Conservation (phyloP, 2,888 invertebrate genomes). For the Orthosia incerta region DNA sequence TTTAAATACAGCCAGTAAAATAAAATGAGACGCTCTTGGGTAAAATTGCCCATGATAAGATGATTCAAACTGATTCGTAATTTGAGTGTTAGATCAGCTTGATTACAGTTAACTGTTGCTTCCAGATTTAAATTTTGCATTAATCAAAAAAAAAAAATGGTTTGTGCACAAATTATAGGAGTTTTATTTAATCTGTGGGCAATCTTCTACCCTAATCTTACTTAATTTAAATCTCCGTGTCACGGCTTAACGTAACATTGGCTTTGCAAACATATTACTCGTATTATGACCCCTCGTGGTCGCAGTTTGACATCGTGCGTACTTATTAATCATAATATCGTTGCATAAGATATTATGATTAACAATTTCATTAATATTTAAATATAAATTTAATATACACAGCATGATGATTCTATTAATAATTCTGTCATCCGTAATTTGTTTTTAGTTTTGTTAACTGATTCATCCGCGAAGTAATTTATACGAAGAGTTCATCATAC, state of each 20-base stretch:
- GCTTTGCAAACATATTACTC: conserved; percentile 3
- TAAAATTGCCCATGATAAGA: background rate
- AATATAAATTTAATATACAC: conserved; percentile 24
- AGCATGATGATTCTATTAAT: background rate
- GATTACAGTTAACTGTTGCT: background rate
- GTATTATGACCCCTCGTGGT: conserved; percentile 38
- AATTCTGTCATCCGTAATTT: background rate
- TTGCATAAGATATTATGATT: conserved; percentile 19
- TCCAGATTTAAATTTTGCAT: background rate
- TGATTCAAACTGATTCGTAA: background rate
- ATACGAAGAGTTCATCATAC: background rate
- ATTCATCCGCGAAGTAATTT: background rate
- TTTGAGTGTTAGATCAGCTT: background rate
- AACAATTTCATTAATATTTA: conserved; percentile 29
- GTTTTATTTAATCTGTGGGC: conserved; percentile 9
- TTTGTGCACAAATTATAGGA: conserved; percentile 5
- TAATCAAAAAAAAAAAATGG: background rate
- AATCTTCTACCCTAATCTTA: conserved; percentile 24
- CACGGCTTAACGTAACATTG: conserved; percentile 43
- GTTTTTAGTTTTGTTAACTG: background rate
- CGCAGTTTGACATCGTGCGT: conserved; percentile 33
- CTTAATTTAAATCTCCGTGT: conserved; percentile 30
- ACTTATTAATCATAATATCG: conserved; percentile 36
- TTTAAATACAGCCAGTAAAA: background rate
- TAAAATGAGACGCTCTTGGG: background rate